Base-by-base conservation (phyloP, 2,113 vertebrate genomes). In the Fregata magnificens region DNA sequence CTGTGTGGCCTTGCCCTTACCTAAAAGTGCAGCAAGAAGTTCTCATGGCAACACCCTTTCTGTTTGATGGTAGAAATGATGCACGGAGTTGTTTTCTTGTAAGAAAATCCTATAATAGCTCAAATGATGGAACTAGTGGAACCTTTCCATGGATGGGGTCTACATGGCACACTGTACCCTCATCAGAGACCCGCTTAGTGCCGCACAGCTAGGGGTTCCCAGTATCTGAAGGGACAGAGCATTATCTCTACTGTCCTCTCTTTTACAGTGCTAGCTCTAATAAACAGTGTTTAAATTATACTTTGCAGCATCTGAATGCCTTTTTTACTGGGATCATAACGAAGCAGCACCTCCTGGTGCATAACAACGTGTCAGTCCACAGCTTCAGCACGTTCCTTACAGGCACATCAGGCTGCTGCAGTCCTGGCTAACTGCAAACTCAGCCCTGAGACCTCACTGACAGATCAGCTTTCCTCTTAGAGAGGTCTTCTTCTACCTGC, bases 141-240 rank as follows among this genome's bases (percentile, higher is more conserved):
- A 56, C 20, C 11, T 82, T 17, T 52, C 22, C 24, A 2, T 26
- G 70, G 45, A 32, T 26, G 50, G 6, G 40, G 3, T 65, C 70
- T 70, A 63, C 19, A 15, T 3, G 29, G 13, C 65, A 71, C 3
- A 0, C 12, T 13, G 16, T 62, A 52, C 3, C 42, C 21, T 47
- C 14, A 0, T 8, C 67, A 53, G 52, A 52, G 65, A 52, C 8
- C 17, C 3, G 0, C 38, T n/a, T 1, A 26, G 59, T 45, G 59
- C 34, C 7, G 1, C 69, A 13, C 34, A 24, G 28, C 1, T 8
- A 13, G 8, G 14, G 16, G 5, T 7, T 38, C 61, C 71, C 53
- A 19, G 15, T 1, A 5, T 9, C 55, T 50, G 29, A 32, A 67
- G 82, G 36, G 50, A 50, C 58, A 20, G 2, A 4, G n/a, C 50